phyloP scores from a whole-genome alignment of 2,113 vertebrate species.

The Rhipidura dahli region DNA sequence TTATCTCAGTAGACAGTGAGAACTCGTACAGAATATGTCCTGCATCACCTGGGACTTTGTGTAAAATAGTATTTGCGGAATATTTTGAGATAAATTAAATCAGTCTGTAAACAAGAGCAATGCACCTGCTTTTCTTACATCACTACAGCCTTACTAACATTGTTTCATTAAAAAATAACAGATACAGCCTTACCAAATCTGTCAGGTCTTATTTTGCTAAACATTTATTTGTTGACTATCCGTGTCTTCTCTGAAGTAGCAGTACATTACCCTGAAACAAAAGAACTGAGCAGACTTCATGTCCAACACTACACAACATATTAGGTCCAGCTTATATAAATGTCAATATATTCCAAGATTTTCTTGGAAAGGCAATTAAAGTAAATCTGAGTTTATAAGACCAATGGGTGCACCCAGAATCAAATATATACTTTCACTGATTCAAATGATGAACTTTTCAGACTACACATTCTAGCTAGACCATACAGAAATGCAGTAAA shows the following conservation, averaged over 20 bases:
- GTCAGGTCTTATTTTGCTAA: neutral
- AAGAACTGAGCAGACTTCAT: neutral
- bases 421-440: neutral
- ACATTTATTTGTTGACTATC: neutral
- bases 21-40: neutral
- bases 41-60: neutral
- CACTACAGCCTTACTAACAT: neutral
- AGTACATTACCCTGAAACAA: neutral
- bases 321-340: neutral
- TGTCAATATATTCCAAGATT: neutral
- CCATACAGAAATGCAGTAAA: neutral
- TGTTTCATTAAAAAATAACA: rapidly evolving
- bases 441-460: neutral
- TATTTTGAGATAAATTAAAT: neutral
- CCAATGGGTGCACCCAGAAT: neutral
- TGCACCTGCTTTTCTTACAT: neutral
- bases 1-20: neutral
- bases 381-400: neutral
- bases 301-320: neutral
- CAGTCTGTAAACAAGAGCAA: neutral
- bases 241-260: neutral
- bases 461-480: neutral
- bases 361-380: neutral
- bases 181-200: neutral
- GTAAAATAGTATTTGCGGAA: neutral